Conservation (phyloP, 2,888 invertebrate genomes). For the Drosophila nr. perissopoda region DNA sequence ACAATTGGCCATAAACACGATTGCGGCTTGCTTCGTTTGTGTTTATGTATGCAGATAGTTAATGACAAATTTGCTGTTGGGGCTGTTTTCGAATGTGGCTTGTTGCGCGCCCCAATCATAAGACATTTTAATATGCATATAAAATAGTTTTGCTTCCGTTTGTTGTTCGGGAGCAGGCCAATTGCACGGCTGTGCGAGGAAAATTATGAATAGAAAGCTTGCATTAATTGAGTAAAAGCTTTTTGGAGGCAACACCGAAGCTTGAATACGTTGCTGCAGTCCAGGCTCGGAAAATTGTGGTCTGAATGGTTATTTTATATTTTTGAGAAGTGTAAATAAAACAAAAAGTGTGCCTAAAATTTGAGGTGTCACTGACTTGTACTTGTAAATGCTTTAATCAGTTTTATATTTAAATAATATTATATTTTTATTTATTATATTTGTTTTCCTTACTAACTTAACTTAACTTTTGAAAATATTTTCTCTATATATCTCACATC, state of each 20-base stretch:
- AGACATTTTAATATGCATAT: slow-evolving; percentile 27
- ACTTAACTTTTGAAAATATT: background rate
- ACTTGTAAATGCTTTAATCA: background rate
- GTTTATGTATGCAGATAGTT: slow-evolving; percentile 20
- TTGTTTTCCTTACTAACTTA: background rate
- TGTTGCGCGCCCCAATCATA: slow-evolving; percentile 31
- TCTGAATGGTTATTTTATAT: too few relatives aligned
- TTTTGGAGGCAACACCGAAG: slow-evolving; percentile 11
- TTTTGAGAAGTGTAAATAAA: too few relatives aligned
- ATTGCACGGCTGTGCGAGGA: slow-evolving; percentile 28
- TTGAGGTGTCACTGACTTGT: too few relatives aligned
- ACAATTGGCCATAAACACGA: slow-evolving; percentile 71
- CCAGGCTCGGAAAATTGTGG: background rate
- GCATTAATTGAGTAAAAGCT: slow-evolving; percentile 13
- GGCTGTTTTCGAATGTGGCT: slow-evolving; percentile 19
- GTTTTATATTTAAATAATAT: background rate
- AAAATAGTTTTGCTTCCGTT: slow-evolving; percentile 62
- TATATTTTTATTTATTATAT: background rate
- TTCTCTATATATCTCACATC: background rate
- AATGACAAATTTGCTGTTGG: slow-evolving; percentile 54
- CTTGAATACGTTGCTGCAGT: slow-evolving; percentile 3
- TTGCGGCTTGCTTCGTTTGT: slow-evolving; percentile 23
- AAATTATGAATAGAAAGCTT: slow-evolving; percentile 48
- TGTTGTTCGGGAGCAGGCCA: slow-evolving; percentile 9
- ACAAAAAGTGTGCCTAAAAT: too few relatives aligned